These are phyloP conservation scores for Pyrrhia umbra DNA, from an alignment of 2,888 invertebrate species.

Conservation along the genomic window DNA sequence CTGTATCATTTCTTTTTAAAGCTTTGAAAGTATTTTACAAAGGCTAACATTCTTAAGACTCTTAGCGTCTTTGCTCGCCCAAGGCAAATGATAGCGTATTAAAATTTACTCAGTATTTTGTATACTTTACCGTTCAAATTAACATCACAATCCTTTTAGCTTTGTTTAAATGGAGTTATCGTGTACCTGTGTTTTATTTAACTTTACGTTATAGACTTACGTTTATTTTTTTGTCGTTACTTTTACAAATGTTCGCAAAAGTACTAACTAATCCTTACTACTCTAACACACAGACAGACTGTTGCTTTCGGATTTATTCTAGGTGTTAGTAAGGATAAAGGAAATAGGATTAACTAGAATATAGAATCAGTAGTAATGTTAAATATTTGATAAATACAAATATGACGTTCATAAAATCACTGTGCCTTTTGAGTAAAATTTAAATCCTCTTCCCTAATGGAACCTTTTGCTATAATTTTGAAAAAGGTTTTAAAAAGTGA, in stretches of 20 bases:
- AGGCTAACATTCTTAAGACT: conserved; percentile 18
- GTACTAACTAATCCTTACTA: no score
- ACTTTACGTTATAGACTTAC: background rate
- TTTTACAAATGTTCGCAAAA: background rate
- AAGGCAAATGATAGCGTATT: conserved; percentile 19
- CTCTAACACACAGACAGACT: no score
- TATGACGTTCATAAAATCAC: no score
- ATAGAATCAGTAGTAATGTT: no score
- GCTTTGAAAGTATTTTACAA: conserved; percentile 20
- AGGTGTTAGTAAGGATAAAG: no score
- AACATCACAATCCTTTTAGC: conserved; percentile 31
- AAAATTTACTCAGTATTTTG: conserved; percentile 19
- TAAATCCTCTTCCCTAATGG: no score
- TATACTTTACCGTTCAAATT: conserved; percentile 17
- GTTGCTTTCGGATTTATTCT: no score
- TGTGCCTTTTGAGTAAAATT: no score
- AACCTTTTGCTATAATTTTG: no score
- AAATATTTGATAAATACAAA: no score
- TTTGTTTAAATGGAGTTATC: conserved; percentile 9
- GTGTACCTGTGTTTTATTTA: conserved; percentile 8
- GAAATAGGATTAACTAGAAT: no score
- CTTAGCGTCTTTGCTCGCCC: conserved; percentile 7
- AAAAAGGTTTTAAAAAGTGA: background rate
- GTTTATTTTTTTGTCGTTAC: conserved; percentile 9
- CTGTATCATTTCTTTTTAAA: conserved; percentile 31